A percentile compares a stretch with the other conserved stretches of the same genome.
Evolutionary conservation across 1,140 invertebrate species (phyloP).

Genomic region (Euschistus heros): DNA sequence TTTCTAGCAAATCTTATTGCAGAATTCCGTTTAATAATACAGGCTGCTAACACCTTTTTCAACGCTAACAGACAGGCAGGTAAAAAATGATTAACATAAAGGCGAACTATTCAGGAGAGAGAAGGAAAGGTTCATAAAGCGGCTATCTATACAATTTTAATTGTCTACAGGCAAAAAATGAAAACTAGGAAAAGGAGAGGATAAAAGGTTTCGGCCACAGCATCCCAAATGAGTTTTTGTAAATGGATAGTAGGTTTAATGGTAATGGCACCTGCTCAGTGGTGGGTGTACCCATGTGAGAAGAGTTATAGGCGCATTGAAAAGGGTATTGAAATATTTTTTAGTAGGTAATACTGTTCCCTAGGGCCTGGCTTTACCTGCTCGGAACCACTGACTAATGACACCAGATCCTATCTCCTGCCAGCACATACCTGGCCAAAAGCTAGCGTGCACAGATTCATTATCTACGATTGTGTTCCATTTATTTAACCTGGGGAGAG

Average conservation of each 20-base stretch:
- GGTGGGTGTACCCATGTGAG: not conserved
- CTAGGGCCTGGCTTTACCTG: not conserved
- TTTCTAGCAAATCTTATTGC: too few species aligned
- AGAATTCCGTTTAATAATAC: too few species aligned
- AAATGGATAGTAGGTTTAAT: conserved; percentile 13
- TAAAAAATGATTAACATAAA: not conserved
- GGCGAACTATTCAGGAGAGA: not conserved
- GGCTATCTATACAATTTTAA: conserved; percentile 10
- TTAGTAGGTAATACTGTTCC: not conserved
- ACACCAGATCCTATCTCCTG: conserved; percentile 12
- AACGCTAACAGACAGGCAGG: not conserved
- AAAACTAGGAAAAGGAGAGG: conserved; percentile 5
- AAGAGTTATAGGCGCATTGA: conserved; percentile 5
- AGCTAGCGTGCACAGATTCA: conserved; percentile 8
- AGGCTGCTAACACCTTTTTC: not conserved
- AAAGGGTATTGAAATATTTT: conserved; percentile 11
- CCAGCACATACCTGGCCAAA: conserved; percentile 6
- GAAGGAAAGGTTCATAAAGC: not conserved
- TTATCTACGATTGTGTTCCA: conserved; percentile 16
- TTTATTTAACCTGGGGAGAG: not conserved
- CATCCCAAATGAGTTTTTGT: conserved; percentile 16
- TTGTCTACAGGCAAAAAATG: not conserved
- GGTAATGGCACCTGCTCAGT: not conserved
- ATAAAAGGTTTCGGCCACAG: not conserved
- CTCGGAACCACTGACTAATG: conserved; percentile 1